Conservation (phyloP, 2,797 vertebrate genomes). For the Okamejei kenojei region DNA sequence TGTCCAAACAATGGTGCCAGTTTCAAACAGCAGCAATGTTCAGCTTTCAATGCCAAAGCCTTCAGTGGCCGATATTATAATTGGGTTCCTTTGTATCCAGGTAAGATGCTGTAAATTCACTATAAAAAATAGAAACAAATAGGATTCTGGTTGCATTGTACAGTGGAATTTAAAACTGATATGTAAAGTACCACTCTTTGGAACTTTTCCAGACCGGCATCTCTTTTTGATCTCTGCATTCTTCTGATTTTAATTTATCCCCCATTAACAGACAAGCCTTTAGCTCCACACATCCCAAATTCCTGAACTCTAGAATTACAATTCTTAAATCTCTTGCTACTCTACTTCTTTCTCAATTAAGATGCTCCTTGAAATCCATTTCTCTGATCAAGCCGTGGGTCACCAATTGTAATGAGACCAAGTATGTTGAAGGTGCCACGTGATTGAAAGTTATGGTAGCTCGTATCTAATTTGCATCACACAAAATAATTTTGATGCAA, state of each 20-base stretch:
- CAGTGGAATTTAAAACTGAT: not conserved
- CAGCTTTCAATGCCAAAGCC: constrained; percentile 77
- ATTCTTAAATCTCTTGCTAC: not conserved
- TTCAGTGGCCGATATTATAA: constrained; percentile 71
- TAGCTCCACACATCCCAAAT: not conserved
- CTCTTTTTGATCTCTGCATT: not conserved
- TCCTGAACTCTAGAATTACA: not conserved
- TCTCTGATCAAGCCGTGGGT: not conserved
- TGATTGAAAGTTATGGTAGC: not conserved
- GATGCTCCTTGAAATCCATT: not conserved
- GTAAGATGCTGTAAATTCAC: constrained; percentile 49
- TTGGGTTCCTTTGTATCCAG: constrained; percentile 81
- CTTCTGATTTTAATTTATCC: not conserved
- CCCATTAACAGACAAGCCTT: not conserved
- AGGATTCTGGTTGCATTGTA: not conserved
- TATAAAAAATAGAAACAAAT: not conserved
- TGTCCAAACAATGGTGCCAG: constrained; percentile 71
- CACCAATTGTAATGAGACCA: too few relatives aligned
- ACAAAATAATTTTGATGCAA: not conserved
- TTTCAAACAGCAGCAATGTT: constrained; percentile 82
- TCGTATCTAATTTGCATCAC: too few relatives aligned
- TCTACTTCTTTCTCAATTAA: not conserved
- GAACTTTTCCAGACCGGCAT: not conserved
- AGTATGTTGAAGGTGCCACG: too few relatives aligned
- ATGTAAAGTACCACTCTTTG: not conserved